phyloP scores from a whole-genome alignment of 2,113 vertebrate genomes.

The Chitala chitala region DNA sequence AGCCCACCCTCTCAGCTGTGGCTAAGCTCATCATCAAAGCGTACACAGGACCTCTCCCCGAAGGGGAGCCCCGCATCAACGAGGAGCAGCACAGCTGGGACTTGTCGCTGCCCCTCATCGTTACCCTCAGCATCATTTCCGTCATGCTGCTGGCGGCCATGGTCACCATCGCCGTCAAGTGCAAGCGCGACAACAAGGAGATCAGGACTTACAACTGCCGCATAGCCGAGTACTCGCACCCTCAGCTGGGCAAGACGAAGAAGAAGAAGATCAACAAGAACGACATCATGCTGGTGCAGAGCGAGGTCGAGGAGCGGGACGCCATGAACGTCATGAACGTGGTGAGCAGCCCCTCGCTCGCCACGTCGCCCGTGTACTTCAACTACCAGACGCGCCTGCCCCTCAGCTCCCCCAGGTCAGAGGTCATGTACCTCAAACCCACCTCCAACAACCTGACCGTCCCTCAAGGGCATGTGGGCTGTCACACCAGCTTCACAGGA shows the following conservation, averaged over 20 bases:
- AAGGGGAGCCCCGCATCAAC: constrained; percentile 80
- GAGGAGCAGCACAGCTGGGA: constrained; percentile 93
- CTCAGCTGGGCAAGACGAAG: constrained; percentile 93
- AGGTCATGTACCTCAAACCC: constrained; percentile 99
- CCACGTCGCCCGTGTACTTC: constrained; percentile 99
- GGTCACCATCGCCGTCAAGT: constrained; percentile 96
- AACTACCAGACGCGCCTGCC: constrained; percentile 98
- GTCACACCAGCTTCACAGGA: constrained; percentile 98
- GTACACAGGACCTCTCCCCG: constrained; percentile 80
- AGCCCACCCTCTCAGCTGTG: constrained; percentile 85
- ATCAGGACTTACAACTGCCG: constrained; percentile 98
- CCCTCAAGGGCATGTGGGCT: constrained; percentile 94
- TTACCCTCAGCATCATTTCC: constrained; percentile 93
- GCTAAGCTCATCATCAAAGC: constrained; percentile 90
- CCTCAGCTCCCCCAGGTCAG: constrained; percentile 96
- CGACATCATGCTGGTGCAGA: constrained; percentile 99
- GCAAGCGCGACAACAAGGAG: constrained; percentile 97
- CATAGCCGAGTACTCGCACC: constrained; percentile 96
- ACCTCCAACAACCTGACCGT: constrained; percentile 97
- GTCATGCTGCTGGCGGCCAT: constrained; percentile 95
- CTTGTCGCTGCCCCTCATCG: constrained; percentile 91
- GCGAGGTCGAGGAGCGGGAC: constrained; percentile 95
- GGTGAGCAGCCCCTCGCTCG: constrained; percentile 97
- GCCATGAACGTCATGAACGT: constrained; percentile 99
- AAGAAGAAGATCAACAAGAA: constrained; percentile 96